Conservation (phyloP, 1,140 invertebrate genomes). For the Lithobius niger region DNA sequence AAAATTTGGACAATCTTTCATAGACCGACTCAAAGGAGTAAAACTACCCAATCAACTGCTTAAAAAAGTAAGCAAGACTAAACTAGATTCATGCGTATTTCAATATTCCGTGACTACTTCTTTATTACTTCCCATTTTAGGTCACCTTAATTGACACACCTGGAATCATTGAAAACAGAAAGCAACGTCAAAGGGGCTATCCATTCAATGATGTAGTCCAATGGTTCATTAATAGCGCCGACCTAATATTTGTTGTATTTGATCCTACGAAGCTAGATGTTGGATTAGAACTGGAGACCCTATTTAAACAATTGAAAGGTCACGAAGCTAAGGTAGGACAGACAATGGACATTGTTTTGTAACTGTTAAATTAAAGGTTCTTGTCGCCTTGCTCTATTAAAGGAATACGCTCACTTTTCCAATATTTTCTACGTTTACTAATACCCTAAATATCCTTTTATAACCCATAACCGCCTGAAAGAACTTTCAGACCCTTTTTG, state of each 20-base stretch:
- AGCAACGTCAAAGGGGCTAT: constrained; percentile 81
- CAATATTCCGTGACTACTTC: background rate
- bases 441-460: too few species aligned
- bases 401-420: too few species aligned
- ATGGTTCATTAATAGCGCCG: constrained; percentile 91
- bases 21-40: constrained; percentile 23
- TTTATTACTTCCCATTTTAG: constrained; percentile 39
- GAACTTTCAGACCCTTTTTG: too few species aligned
- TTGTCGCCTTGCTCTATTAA: too few species aligned
- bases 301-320: constrained; percentile 82
- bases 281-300: constrained; percentile 82
- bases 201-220: constrained; percentile 91
- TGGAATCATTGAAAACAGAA: constrained; percentile 83
- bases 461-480: too few species aligned
- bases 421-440: too few species aligned
- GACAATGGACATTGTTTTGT: too few species aligned
- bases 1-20: constrained; percentile 21
- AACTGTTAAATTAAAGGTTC: too few species aligned
- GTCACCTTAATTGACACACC: constrained; percentile 93
- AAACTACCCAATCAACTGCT: constrained; percentile 21
- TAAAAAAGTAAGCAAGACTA: constrained; percentile 21
- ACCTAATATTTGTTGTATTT: constrained; percentile 88
- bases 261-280: constrained; percentile 90
- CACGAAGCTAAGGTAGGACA: constrained; percentile 64
- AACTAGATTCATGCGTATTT: too few species aligned